A percentile compares a stretch with the other conserved stretches of the same genome.
These are phyloP conservation scores for Trachemys scripta DNA, from an alignment of 2,113 vertebrate species.

Conservation along the genomic window DNA sequence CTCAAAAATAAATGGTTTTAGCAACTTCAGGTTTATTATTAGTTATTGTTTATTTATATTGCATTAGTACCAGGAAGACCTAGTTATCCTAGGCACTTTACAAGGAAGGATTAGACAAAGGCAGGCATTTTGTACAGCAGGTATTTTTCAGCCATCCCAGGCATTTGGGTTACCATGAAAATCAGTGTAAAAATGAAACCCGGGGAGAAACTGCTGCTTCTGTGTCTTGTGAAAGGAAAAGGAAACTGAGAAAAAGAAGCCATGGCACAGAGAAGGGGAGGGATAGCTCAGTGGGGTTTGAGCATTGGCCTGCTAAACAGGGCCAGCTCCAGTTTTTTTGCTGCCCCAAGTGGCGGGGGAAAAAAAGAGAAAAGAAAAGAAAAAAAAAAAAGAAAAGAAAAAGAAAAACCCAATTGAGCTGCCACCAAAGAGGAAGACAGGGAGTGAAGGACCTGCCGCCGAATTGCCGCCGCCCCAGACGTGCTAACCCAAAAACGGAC, in stretches of 20 bases:
- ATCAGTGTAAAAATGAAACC: not conserved
- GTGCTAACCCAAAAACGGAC: too few species aligned
- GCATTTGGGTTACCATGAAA: not conserved
- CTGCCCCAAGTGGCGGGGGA: too few species aligned
- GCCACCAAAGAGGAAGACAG: too few species aligned
- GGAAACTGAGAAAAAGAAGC: not conserved
- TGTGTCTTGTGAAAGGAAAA: not conserved
- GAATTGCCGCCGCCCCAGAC: too few species aligned
- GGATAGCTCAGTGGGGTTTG: too few species aligned
- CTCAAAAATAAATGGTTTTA: not conserved
- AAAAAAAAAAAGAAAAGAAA: too few species aligned
- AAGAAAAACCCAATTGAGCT: too few species aligned
- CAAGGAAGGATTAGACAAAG: not conserved
- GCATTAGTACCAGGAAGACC: not conserved
- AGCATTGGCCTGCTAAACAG: too few species aligned
- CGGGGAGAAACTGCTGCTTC: not conserved
- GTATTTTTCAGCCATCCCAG: not conserved
- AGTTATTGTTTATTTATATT: not conserved
- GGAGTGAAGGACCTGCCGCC: too few species aligned
- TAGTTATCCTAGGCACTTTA: not conserved
- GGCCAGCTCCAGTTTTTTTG: too few species aligned
- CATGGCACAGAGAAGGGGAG: not conserved
- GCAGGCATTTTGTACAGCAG: not conserved
- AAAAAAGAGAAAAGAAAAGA: too few species aligned
- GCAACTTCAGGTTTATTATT: not conserved